phyloP scores from a whole-genome alignment of 2,113 vertebrate species.

The Sylvia atricapilla region DNA sequence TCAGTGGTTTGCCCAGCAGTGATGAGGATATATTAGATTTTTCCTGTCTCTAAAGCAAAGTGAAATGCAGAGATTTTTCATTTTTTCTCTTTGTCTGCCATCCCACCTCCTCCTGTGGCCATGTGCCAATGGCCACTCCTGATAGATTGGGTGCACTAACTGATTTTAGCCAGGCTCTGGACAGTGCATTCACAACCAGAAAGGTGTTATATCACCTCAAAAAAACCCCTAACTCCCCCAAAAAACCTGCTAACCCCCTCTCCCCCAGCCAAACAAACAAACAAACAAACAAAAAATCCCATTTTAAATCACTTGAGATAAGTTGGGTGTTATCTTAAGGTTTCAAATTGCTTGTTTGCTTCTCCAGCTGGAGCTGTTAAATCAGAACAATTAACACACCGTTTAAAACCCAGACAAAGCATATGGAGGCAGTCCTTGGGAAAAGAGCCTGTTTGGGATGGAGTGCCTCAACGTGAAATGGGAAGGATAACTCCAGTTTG shows the following conservation, averaged over 20 bases:
- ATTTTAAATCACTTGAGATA: slow-evolving; percentile 65
- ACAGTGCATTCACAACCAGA: neutral
- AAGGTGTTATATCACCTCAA: neutral
- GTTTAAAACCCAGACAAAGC: slow-evolving; percentile 56
- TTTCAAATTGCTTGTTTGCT: slow-evolving; percentile 73
- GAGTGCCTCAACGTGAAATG: rapidly evolving
- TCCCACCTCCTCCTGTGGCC: neutral
- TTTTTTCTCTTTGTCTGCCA: neutral
- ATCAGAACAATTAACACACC: slow-evolving; percentile 72
- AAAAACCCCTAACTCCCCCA: neutral
- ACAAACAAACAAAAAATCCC: neutral
- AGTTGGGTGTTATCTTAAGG: slow-evolving; percentile 70
- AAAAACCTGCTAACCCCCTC: neutral
- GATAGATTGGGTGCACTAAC: neutral
- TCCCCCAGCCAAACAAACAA: neutral
- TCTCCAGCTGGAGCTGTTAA: slow-evolving; percentile 76
- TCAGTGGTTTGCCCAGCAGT: neutral
- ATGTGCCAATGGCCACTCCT: neutral
- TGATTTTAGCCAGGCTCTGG: neutral
- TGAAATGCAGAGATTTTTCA: neutral
- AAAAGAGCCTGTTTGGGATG: neutral
- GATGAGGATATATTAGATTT: neutral
- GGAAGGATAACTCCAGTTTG: neutral
- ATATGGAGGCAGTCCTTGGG: slow-evolving; percentile 51
- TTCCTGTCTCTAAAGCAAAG: neutral